A percentile compares a stretch with the other conserved stretches of the same genome.
Conservation (phyloP, 2,888 invertebrate genomes). For the Phyllotreta cruciferae region DNA sequence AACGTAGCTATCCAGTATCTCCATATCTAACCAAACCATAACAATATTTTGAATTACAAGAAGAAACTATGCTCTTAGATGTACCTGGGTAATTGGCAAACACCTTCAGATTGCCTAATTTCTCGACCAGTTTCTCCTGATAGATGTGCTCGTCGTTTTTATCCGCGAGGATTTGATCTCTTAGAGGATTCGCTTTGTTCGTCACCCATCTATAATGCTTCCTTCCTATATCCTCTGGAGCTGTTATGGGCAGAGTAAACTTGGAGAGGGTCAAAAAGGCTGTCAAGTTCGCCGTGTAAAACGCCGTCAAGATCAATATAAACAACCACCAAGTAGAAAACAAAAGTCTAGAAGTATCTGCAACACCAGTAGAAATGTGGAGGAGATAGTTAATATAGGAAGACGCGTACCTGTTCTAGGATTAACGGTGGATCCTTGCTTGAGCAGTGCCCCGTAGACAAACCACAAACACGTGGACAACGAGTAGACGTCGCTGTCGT, state of each 20-base stretch:
- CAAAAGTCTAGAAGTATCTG: constrained; percentile 82
- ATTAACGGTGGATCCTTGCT: constrained; percentile 83
- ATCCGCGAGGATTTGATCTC: constrained; percentile 55
- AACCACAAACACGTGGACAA: constrained; percentile 84
- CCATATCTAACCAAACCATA: constrained; percentile 48
- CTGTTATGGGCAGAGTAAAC: constrained; percentile 80
- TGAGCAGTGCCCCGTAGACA: constrained; percentile 85
- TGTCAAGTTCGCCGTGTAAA: constrained; percentile 90
- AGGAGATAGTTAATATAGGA: constrained; percentile 35
- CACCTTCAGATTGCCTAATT: constrained; percentile 30
- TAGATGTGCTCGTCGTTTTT: constrained; percentile 20
- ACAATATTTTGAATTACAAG: background rate
- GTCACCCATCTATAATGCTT: constrained; percentile 75
- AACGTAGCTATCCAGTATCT: constrained; percentile 61
- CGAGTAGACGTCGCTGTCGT: constrained; percentile 66
- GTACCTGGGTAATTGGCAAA: constrained; percentile 24
- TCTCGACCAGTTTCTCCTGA: constrained; percentile 28
- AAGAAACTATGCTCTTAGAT: background rate
- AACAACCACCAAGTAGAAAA: constrained; percentile 95
- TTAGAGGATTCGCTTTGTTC: constrained; percentile 70
- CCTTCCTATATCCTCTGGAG: constrained; percentile 69
- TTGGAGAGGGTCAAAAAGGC: constrained; percentile 86
- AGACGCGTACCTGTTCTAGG: constrained; percentile 74
- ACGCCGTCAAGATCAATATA: constrained; percentile 84
- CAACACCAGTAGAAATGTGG: constrained; percentile 21